phyloP scores from a whole-genome alignment of 2,888 invertebrate species.

The Tineola bisselliella region DNA sequence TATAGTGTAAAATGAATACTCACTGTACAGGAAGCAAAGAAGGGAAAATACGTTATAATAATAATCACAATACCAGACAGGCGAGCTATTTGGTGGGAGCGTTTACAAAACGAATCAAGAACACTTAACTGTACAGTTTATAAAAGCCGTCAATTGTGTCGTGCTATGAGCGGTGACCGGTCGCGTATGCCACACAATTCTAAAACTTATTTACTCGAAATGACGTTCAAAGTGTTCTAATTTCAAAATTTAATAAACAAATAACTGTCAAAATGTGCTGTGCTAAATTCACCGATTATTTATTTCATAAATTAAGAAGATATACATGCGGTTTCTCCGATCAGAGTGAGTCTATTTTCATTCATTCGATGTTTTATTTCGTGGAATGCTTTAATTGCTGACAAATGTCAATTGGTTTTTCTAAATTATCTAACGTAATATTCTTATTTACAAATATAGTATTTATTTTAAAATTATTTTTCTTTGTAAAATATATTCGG shows the following conservation, averaged over 20 bases:
- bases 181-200: slow-evolving; percentile 22
- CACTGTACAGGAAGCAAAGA: no score
- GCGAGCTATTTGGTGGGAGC: slow-evolving; percentile 30
- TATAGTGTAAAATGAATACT: no score
- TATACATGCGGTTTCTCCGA: slow-evolving; percentile 61
- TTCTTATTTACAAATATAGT: no score
- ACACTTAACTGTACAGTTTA: slow-evolving; percentile 14
- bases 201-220: slow-evolving; percentile 25
- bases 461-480: no score
- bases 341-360: slow-evolving; percentile 46
- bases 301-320: slow-evolving; percentile 58
- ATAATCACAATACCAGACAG: not conserved
- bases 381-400: no score
- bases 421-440: no score
- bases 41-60: not conserved
- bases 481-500: no score
- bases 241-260: not conserved
- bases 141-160: slow-evolving; percentile 32
- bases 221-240: slow-evolving; percentile 33
- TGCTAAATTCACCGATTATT: slow-evolving; percentile 53
- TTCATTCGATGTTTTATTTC: not conserved
- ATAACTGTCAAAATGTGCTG: slow-evolving; percentile 51
- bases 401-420: no score
- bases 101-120: slow-evolving; percentile 27
- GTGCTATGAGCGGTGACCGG: slow-evolving; percentile 48